phyloP scores from a whole-genome alignment of 2,797 vertebrate genomes.

The Catostomus latipinnis region DNA sequence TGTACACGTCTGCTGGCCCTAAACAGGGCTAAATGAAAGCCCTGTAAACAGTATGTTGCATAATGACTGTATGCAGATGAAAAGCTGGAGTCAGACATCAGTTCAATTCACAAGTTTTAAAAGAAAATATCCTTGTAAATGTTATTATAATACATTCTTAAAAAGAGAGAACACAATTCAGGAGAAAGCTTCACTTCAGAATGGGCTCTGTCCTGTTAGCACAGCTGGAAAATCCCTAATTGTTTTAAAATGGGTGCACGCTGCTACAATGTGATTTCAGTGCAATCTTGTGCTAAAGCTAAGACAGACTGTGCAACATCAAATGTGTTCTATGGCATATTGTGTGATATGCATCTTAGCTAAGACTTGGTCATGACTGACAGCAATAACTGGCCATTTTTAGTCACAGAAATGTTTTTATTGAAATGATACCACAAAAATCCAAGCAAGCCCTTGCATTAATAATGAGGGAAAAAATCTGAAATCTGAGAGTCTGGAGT shows the following conservation, averaged over 20 bases:
- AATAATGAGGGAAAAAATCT: no score
- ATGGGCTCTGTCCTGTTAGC: conserved; percentile 1
- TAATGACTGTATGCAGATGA: conserved; percentile 22
- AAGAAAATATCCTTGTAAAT: not conserved
- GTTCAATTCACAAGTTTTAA: conserved; percentile 5
- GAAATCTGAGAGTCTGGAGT: no score
- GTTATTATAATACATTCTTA: not conserved
- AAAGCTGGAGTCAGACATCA: conserved; percentile 1
- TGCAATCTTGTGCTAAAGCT: no score
- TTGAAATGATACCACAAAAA: no score
- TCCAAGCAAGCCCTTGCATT: no score
- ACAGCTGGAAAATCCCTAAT: conserved; percentile 12
- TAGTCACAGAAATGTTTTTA: no score
- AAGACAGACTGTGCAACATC: no score
- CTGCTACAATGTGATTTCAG: no score
- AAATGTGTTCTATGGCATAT: no score
- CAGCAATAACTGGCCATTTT: no score
- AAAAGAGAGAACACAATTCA: conserved; percentile 15
- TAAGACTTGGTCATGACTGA: no score
- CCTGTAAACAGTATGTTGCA: conserved; percentile 19
- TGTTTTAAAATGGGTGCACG: not conserved
- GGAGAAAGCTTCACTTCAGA: conserved; percentile 11
- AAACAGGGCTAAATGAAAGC: conserved; percentile 35
- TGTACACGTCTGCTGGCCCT: not conserved
- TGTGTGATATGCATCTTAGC: no score